Base-by-base conservation (phyloP, 1,140 invertebrate species). In the Macrobrachium rosenbergii region DNA sequence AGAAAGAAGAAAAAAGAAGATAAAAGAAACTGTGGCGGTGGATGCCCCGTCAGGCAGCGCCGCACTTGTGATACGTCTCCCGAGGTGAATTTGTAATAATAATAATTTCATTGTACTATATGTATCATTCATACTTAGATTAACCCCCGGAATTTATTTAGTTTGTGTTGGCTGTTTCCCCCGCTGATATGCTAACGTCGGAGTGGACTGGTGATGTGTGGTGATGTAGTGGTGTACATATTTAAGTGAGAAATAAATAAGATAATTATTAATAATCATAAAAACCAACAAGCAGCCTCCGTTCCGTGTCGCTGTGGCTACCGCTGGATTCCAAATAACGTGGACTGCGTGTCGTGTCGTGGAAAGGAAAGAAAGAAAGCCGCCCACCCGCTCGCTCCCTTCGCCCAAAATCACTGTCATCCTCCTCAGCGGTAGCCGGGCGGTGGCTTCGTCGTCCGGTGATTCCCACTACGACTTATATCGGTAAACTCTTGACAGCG, bases 81-180 rank as follows among this genome's bases (percentile, higher is more conserved):
- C 81, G 85, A 87, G 85, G 78, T 87, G 85, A 87, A 82, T 87
- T 87, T 87, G 81, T 87, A 87, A 87, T 87, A 87, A 87, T 87
- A 87, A 87, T 87, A 87, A 87, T 87, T 87, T 87, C 78, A 80
- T 87, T 87, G 85, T 87, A 87, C 81, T 87, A 87, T 87, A 87
- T 87, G 85, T 87, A 87, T 87, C 78, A 87, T 87, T 87, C 85
- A 87, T 73, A 87, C 78, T 81, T 87, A 87, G 85, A 87, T 82
- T 87, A 87, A 87, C 85, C 85, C 80, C 82, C 85, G 81, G 72
- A 87, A 79, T 87, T 81, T 87, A 87, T 87, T 87, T 87, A 87
- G 85, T 87, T 87, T 87, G 85, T 87, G 85, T 87, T 87, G 78
- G 81, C 78, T 82, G 85, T 87, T 81, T 82, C 85, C 85, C 85